Evolutionary conservation across 2,888 invertebrate species (phyloP), one percentile per base, ranked within the genome.

Genomic region (Eupeodes luniger): DNA sequence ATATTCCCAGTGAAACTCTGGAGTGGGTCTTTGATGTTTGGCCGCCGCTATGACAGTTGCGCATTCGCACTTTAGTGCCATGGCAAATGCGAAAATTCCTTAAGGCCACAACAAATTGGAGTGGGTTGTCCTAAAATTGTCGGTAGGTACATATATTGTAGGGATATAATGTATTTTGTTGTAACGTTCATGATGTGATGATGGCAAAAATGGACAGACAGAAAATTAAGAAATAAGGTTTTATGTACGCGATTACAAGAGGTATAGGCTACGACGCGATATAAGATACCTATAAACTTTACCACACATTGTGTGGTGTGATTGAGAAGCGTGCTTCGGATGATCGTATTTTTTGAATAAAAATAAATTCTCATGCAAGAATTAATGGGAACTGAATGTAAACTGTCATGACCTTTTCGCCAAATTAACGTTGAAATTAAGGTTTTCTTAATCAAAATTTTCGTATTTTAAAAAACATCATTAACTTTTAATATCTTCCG

Each of bases 61-160:
- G 88, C 88, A 88, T 88, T 88, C 78, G 88, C 88, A 88, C 88
- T 88, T 85, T 85, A 88, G 59, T 88, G 66, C 81, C 88, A 81
- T 88, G 57, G 62, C 88, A 77, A 88, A 88, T 84, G 34, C 72
- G 66, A 53, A 62, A 84, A 81, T 88, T 81, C 85, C 88, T 78
- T 27, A 53, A 64, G 81, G 79, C 80, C 57, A 80, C 67, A 72
- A 57, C 67, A 59, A 62, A 57, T 77, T 34, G 62, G 66, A 84
- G 81, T 88, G 88, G 77, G 88, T 88, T 88, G 77, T 77, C 80
- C 81, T 53, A 85, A 88, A 72, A 85, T 85, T 75, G 74, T 27
- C 27, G 2, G 27, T 27, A 27, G 27, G 27, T 27, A 27, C 5
- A 40, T 9, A 4, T 40, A 5, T 40, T 5, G 6, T 59, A 27